Percentiles rank a stretch among this genome's conserved stretches.
These are phyloP conservation scores for Psilopogon haemacephalus DNA, from an alignment of 2,113 vertebrate genomes.

Conservation along the genomic window DNA sequence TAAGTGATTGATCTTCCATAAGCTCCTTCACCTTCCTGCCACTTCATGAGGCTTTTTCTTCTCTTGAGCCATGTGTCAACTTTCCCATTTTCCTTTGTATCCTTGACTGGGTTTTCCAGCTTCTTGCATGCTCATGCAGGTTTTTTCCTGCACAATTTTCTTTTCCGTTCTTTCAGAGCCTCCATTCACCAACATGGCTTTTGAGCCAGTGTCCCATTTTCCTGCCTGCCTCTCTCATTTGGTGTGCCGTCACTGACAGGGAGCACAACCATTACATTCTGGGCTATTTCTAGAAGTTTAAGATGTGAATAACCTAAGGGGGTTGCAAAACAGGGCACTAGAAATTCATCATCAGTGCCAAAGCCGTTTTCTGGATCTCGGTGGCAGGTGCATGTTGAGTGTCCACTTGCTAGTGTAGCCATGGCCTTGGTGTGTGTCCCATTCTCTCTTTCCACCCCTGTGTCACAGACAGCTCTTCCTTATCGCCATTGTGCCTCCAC, in stretches of 20 bases:
- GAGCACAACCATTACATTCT: not conserved
- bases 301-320: not conserved
- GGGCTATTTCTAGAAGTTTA: not conserved
- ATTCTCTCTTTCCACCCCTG: accelerated
- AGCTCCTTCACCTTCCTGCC: not conserved
- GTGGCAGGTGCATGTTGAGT: not conserved
- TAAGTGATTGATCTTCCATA: not conserved
- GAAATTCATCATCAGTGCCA: not conserved
- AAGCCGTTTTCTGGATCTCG: not conserved
- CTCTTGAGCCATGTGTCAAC: not conserved
- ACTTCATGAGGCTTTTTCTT: not conserved
- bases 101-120: not conserved
- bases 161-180: not conserved
- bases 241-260: not conserved
- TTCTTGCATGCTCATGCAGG: accelerated
- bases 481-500: not conserved
- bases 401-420: not conserved
- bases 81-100: not conserved
- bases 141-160: not conserved
- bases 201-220: not conserved
- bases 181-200: accelerated
- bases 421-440: not conserved
- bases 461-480: not conserved
- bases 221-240: not conserved
- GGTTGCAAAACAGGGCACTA: constrained; percentile 23